phyloP scores from a whole-genome alignment of 2,888 invertebrate genomes.

The Phrixothrix hirtus region DNA sequence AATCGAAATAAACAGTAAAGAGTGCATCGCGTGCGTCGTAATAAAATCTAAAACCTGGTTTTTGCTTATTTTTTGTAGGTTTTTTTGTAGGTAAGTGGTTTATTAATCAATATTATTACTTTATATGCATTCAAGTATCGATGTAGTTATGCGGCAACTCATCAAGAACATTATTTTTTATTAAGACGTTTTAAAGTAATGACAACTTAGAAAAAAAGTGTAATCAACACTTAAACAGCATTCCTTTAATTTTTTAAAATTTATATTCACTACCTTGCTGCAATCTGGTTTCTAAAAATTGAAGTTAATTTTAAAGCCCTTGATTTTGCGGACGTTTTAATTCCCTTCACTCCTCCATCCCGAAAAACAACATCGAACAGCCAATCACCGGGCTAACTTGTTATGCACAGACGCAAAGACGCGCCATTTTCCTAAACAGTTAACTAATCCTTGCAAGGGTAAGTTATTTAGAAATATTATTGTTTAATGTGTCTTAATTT shows the following conservation, averaged over 20 bases:
- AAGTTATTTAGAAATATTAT: no score
- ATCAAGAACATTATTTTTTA: no score
- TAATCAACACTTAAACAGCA: no score
- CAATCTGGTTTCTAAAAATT: conserved; percentile 5
- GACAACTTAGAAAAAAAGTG: no score
- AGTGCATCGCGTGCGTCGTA: not conserved
- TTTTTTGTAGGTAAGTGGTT: not conserved
- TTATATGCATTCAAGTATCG: not conserved
- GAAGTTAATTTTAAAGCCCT: conserved; percentile 8
- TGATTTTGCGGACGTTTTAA: conserved; percentile 44
- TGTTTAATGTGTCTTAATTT: no score
- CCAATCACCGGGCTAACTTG: conserved; percentile 19
- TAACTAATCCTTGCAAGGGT: conserved; percentile 56
- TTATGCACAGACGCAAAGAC: conserved; percentile 51
- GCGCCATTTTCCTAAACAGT: conserved; percentile 59
- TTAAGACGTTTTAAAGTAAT: no score
- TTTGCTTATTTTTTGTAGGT: not conserved
- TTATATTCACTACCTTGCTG: not conserved
- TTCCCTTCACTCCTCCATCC: conserved; percentile 38
- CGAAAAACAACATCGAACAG: conserved; percentile 1
- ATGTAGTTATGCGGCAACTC: not conserved
- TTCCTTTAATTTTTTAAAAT: not conserved
- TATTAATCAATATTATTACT: not conserved
- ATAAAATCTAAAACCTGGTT: not conserved
- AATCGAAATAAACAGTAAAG: not conserved